These are phyloP conservation scores for Amphiduros pacificus DNA, from an alignment of 2,888 invertebrate genomes.

Conservation along the genomic window DNA sequence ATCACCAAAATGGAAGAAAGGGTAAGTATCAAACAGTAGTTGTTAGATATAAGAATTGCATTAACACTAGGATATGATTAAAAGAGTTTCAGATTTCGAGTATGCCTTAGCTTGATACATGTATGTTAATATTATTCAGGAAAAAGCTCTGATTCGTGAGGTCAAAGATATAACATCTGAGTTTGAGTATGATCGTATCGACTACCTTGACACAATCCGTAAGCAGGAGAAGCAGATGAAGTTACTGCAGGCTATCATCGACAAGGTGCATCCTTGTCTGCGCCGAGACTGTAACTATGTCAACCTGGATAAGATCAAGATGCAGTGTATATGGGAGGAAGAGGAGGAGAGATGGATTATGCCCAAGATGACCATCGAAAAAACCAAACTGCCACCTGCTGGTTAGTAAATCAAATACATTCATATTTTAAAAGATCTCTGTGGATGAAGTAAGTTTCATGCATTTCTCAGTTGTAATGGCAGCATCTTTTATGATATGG, in stretches of 20 bases:
- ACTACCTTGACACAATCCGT: conserved; percentile 80
- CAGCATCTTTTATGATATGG: no score
- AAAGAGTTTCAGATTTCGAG: no score
- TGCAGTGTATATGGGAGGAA: conserved; percentile 72
- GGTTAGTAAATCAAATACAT: conserved; percentile 4
- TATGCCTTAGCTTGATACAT: no score
- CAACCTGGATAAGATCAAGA: conserved; percentile 73
- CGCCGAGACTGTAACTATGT: conserved; percentile 76
- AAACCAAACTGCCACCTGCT: conserved; percentile 71
- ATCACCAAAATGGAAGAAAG: conserved; percentile 70
- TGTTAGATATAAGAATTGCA: not conserved
- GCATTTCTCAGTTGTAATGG: not conserved
- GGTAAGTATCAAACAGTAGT: conserved; percentile 58
- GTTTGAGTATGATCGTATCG: conserved; percentile 79
- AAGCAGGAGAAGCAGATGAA: conserved; percentile 61
- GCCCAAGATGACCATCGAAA: conserved; percentile 69
- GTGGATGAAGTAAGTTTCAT: not conserved
- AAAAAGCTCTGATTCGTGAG: conserved; percentile 72
- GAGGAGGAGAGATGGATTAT: conserved; percentile 73
- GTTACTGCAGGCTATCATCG: conserved; percentile 30
- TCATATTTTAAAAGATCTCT: not conserved
- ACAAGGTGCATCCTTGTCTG: conserved; percentile 68
- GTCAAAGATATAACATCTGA: conserved; percentile 78
- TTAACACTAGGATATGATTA: not conserved
- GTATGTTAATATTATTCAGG: conserved; percentile 58